Conservation (phyloP, 2,113 vertebrate genomes). For the Pangasianodon gigas region DNA sequence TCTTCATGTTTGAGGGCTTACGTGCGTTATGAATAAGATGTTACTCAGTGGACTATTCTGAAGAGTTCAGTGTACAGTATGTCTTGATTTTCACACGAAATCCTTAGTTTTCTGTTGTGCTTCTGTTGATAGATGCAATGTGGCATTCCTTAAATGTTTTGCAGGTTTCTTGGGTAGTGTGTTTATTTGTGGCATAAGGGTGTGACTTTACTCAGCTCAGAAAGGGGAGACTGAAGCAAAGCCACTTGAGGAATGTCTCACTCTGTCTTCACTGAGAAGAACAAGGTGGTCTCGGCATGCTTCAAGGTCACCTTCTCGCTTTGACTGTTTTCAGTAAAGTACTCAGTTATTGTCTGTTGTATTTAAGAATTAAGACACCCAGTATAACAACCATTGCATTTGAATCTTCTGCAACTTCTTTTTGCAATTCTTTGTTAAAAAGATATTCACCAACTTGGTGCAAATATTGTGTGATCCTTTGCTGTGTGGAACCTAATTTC, state of each 20-base stretch:
- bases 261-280: constrained; percentile 42
- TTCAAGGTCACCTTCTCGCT: constrained; percentile 29
- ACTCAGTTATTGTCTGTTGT: not conserved
- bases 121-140: not conserved
- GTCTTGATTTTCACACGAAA: not conserved
- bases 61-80: not conserved
- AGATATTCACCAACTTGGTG: constrained; percentile 12
- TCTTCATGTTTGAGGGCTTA: not conserved
- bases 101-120: not conserved
- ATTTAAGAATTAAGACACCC: not conserved
- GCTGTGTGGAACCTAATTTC: constrained; percentile 42
- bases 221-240: constrained; percentile 46
- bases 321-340: not conserved
- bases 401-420: not conserved
- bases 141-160: constrained; percentile 66
- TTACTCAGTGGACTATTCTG: not conserved
- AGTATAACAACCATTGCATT: not conserved
- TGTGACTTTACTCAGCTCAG: constrained; percentile 63
- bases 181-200: constrained; percentile 62
- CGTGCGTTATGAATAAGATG: not conserved
- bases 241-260: constrained; percentile 51
- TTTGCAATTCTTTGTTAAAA: constrained; percentile 8
- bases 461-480: not conserved
- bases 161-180: constrained; percentile 57
- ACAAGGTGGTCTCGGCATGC: constrained; percentile 50